Evolutionary conservation across 2,888 invertebrate species (phyloP), one percentile per base, ranked within the genome.

Genomic region (Melieria crassipennis): DNA sequence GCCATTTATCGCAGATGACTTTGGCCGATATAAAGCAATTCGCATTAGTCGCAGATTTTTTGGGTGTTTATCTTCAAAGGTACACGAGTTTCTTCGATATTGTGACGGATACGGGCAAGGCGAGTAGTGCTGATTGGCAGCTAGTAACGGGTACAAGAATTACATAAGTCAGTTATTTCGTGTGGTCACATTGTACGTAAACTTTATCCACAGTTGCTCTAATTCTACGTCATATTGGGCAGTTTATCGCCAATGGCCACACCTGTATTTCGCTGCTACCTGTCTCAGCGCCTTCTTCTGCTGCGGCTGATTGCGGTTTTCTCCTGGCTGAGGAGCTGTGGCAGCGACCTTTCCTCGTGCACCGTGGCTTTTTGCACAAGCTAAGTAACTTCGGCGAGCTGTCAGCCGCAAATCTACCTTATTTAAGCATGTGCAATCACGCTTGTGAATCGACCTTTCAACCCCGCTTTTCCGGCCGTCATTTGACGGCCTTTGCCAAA

Each of bases 351-450:
- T 69, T 70, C 11, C 85, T 79, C 47, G 71, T 84, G 4, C 75
- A 73, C 48, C 72, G 74, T 7, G 83, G 84, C 0, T 75, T 48
- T 52, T 74, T 85, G 65, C 84, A 83, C 63, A 75, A 74, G 66
- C 80, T 83, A 4, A 69, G 76, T 3, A 45, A 79, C 3, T 87
- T 88, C 74, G 78, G 88, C 66, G 84, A 89, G 56, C 86, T 89
- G 62, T 96, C 94, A 0, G 92, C 95, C 3, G 96, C 93, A 0
- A 93, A 97, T 81, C 96, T 93, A 84, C 94, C 96, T 0, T 92
- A 94, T 1, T 91, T 94, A 0, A 94, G 95, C 79, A 91, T 97
- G 88, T 94, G 97, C 91, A 98, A 98, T 86, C 98, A 98, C 87
- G 93, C 96, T 0, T 98, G 98, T 84, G 91, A 93, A 75, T 93